phyloP scores from a whole-genome alignment of 2,888 invertebrate species.

The Chloromyia formosa region DNA sequence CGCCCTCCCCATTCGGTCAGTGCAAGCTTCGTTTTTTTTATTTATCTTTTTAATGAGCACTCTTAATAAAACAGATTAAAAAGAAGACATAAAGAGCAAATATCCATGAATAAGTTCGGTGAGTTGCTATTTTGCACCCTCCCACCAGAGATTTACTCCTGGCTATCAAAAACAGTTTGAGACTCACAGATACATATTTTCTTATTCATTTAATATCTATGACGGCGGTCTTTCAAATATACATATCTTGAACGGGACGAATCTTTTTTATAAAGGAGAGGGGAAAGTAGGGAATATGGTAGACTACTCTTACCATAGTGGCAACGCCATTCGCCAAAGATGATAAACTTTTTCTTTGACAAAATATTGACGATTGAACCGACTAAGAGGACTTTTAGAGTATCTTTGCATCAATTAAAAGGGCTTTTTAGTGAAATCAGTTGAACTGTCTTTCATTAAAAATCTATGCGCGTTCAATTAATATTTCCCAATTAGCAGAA shows the following conservation, averaged over 20 bases:
- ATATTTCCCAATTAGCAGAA: constrained; percentile 49
- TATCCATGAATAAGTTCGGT: constrained; percentile 43
- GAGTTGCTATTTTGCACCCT: constrained; percentile 5
- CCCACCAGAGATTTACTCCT: not conserved
- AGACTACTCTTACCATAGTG: not conserved
- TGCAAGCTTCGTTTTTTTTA: constrained; percentile 42
- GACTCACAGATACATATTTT: constrained; percentile 15
- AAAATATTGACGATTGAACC: constrained; percentile 44
- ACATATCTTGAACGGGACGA: not conserved
- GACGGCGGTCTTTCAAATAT: constrained; percentile 25
- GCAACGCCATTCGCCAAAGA: constrained; percentile 19
- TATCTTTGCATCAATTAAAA: constrained; percentile 46
- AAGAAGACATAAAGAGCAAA: constrained; percentile 49
- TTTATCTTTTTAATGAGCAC: constrained; percentile 50
- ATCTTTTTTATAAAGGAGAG: constrained; percentile 2
- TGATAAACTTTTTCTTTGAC: constrained; percentile 48
- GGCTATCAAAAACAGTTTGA: not conserved
- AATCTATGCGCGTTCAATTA: constrained; percentile 49
- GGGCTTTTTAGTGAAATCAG: constrained; percentile 41
- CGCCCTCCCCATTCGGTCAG: no score
- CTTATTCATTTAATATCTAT: constrained; percentile 27
- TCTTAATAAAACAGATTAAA: constrained; percentile 51
- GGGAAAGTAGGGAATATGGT: not conserved
- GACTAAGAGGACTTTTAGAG: constrained; percentile 35
- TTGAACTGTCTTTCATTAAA: constrained; percentile 46